These are phyloP conservation scores for Orcinus orca DNA, from an alignment of 2,113 vertebrate genomes.

Conservation along the genomic window DNA sequence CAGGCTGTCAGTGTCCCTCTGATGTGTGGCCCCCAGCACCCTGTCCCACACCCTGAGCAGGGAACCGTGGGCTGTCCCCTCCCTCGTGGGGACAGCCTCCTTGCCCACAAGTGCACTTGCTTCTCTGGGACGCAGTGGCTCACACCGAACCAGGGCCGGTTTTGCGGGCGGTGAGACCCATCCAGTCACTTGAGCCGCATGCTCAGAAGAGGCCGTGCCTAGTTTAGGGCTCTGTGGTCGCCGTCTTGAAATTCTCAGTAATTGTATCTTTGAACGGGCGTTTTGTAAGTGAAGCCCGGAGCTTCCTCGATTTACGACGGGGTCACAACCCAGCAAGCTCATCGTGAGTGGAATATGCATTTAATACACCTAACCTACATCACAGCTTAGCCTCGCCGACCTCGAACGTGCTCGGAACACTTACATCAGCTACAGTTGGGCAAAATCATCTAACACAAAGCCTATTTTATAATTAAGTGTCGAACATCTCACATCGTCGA, in stretches of 20 bases:
- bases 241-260: not conserved
- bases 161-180: rapidly evolving
- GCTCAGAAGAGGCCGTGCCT: not conserved
- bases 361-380: not conserved
- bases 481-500: not conserved
- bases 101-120: not conserved
- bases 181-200: rapidly evolving
- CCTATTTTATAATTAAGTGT: not conserved
- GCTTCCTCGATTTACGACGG: not conserved
- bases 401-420: not conserved
- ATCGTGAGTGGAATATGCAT: not conserved
- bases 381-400: not conserved
- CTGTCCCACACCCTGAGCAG: rapidly evolving
- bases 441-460: not conserved
- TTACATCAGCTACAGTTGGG: not conserved
- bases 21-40: not conserved
- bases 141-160: rapidly evolving
- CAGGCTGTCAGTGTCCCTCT: rapidly evolving
- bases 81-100: rapidly evolving
- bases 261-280: not conserved
- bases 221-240: rapidly evolving
- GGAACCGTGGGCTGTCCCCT: not conserved
- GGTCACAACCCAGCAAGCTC: not conserved
- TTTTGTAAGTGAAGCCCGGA: not conserved
- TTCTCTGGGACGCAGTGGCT: rapidly evolving